Conservation (phyloP, 1,140 invertebrate species). For the Idris sp. region DNA sequence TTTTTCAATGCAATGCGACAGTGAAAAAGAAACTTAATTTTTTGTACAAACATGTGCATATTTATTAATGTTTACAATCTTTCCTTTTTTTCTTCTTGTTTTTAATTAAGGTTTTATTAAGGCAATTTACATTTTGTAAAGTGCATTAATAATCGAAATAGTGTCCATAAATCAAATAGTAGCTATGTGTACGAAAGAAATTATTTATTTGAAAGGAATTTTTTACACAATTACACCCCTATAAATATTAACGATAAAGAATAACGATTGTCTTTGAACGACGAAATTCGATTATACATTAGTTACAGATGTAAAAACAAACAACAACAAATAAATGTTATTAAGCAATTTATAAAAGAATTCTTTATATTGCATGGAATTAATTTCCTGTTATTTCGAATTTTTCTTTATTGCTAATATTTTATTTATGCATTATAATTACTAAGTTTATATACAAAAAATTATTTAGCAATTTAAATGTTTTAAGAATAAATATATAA, state of each 20-base stretch:
- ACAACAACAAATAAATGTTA: conserved; percentile 70
- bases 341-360: conserved; percentile 66
- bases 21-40: too few species aligned
- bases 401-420: too few species aligned
- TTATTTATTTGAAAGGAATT: conserved; percentile 38
- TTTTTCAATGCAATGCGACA: too few species aligned
- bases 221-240: conserved; percentile 57
- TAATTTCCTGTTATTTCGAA: conserved; percentile 11
- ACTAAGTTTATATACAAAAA: too few species aligned
- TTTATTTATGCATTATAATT: background rate
- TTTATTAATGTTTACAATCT: too few species aligned
- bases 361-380: conserved; percentile 52
- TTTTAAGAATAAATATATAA: background rate
- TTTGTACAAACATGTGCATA: too few species aligned
- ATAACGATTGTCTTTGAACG: conserved; percentile 60
- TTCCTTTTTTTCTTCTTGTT: too few species aligned
- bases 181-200: conserved; percentile 37
- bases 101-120: too few species aligned
- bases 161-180: conserved; percentile 52
- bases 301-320: conserved; percentile 67
- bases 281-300: conserved; percentile 66
- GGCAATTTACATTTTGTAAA: conserved; percentile 31
- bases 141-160: conserved; percentile 41
- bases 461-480: too few species aligned
- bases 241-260: conserved; percentile 57